These are phyloP conservation scores for Papio anubis DNA, from an alignment of 2,113 vertebrate species.

Conservation along the genomic window DNA sequence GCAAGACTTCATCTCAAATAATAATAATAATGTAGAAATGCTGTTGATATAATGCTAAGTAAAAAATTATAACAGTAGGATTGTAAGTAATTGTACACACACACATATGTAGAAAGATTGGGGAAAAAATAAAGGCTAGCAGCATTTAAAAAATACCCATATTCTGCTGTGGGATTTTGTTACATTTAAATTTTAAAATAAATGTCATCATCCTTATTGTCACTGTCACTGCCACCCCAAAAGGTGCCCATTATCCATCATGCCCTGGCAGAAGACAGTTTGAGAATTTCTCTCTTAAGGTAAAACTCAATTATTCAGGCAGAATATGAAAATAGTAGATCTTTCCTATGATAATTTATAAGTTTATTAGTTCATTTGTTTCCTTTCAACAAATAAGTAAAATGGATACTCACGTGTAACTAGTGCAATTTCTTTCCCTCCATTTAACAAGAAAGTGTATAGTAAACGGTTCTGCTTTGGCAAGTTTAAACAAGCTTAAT, in stretches of 20 bases:
- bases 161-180: neutral
- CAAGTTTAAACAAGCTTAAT: slow-evolving; percentile 14
- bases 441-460: slow-evolving; percentile 9
- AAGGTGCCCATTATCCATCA: neutral
- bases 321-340: neutral
- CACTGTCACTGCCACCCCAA: neutral
- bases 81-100: neutral
- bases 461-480: neutral
- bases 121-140: neutral
- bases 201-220: too few relatives aligned
- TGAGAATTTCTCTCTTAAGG: neutral
- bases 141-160: neutral
- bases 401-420: neutral
- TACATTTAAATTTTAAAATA: neutral
- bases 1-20: too few relatives aligned
- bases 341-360: slow-evolving; percentile 6
- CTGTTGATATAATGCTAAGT: neutral
- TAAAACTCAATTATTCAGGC: neutral
- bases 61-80: neutral
- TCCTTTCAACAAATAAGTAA: neutral
- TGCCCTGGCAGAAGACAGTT: neutral
- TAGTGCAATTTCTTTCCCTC: slow-evolving; percentile 11
- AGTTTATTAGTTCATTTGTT: neutral
- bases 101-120: neutral
- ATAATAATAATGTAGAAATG: neutral